A percentile compares a stretch with the other conserved stretches of the same genome.
Evolutionary conservation across 2,888 invertebrate genomes (phyloP).

Genomic region (Drosophila robusta): DNA sequence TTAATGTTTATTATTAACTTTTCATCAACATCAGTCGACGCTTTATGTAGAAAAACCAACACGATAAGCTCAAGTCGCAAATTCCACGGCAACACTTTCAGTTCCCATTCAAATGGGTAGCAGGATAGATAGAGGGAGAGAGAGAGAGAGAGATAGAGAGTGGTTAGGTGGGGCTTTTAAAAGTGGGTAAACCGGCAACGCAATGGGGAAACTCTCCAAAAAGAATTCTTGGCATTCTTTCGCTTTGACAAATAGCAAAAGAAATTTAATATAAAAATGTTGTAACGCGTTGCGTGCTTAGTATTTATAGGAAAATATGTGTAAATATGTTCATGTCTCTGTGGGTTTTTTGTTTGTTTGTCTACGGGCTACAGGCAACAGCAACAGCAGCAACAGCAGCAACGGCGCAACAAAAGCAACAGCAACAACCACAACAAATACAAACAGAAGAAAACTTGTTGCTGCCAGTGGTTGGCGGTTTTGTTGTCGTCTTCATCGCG

Average conservation of each 20-base stretch:
- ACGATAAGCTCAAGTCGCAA: slow-evolving; percentile 13
- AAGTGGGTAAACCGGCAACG: slow-evolving; percentile 11
- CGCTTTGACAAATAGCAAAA: slow-evolving; percentile 52
- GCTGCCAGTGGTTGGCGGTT: slow-evolving; percentile 55
- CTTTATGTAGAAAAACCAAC: slow-evolving; percentile 18
- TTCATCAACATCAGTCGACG: slow-evolving; percentile 8
- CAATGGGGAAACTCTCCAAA: slow-evolving; percentile 29
- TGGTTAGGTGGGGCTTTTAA: slow-evolving; percentile 6
- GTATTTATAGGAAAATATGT: slow-evolving; percentile 48
- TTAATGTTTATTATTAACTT: slow-evolving; percentile 13
- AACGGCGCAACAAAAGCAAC: slow-evolving; percentile 16
- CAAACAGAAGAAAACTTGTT: slow-evolving; percentile 64
- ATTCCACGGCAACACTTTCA: slow-evolving; percentile 55
- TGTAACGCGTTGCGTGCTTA: slow-evolving; percentile 50
- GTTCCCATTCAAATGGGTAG: slow-evolving; percentile 5
- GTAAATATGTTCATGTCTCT: slow-evolving; percentile 37
- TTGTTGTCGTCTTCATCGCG: slow-evolving; percentile 42
- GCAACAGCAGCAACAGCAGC: slow-evolving; percentile 11
- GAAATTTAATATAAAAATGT: slow-evolving; percentile 64
- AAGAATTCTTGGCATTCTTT: slow-evolving; percentile 54
- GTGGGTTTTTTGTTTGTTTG: slow-evolving; percentile 50
- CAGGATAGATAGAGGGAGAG: neutral
- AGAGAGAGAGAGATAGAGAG: neutral
- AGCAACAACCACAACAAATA: slow-evolving; percentile 9
- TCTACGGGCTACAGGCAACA: slow-evolving; percentile 17